phyloP scores from a whole-genome alignment of 2,797 vertebrate species.

The Mormyrus proboscirostris region DNA sequence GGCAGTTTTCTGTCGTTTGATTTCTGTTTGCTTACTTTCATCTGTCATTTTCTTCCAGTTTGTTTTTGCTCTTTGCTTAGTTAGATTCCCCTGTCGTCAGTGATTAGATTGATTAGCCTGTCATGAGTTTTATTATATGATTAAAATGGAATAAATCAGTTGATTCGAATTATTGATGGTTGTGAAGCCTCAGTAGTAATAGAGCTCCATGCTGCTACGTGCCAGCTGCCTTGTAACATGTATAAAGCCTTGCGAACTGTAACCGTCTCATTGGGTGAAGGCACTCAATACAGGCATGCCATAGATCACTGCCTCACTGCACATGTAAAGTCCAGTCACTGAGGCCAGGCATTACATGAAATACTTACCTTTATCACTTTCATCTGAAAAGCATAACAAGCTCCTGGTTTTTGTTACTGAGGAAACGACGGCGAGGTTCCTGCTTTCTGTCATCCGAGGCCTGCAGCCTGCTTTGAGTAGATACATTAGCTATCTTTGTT shows the following conservation, averaged over 20 bases:
- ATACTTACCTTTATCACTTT: not conserved
- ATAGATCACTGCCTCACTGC: not conserved
- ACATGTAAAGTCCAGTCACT: not conserved
- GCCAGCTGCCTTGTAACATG: not conserved
- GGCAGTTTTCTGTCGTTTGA: not conserved
- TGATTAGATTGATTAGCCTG: constrained; percentile 6
- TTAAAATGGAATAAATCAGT: constrained; percentile 7
- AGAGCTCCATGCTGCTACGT: not conserved
- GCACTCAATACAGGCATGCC: not conserved
- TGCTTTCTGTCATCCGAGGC: not conserved
- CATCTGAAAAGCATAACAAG: not conserved
- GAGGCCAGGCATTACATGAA: not conserved
- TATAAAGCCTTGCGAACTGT: not conserved
- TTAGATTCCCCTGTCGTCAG: not conserved
- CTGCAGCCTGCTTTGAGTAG: not conserved
- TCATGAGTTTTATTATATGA: not conserved
- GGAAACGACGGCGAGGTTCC: not conserved
- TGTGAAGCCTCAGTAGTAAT: not conserved
- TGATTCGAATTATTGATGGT: not conserved
- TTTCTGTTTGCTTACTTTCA: not conserved
- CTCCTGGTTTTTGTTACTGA: not conserved
- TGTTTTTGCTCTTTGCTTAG: not conserved
- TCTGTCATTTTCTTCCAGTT: not conserved
- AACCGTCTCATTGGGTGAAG: not conserved
- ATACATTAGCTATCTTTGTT: not conserved